Base-by-base conservation (phyloP, 2,888 invertebrate genomes). In the Scaptomyza reducta region DNA sequence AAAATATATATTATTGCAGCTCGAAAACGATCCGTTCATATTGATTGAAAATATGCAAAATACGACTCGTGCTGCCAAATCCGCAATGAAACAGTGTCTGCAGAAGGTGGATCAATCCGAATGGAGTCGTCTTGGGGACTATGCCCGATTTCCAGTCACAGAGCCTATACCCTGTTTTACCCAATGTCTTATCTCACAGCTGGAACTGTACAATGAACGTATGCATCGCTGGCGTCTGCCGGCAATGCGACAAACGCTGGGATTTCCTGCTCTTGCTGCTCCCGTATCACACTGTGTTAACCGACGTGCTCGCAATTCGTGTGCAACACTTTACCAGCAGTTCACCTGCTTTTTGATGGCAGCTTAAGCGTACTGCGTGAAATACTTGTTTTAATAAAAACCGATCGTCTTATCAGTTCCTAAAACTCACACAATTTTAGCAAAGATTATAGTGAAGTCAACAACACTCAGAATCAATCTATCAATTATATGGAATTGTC, bases 161-260 rank as follows among this genome's bases (percentile, higher is more conserved):
- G 90, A 90, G 47, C 90, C 90, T 1, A 89, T 90, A 45, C 89
- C 90, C 1, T 90, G 90, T 25, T 90, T 77, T 42, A 86, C 90
- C 0, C 80, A 82, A 31, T 90, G 90, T 50, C 84, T 90, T 65
- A 64, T 84, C 18, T 69, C 79, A 14, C 76, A 78, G n/a, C 41
- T 90, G 68, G 63, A 81, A 10, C 71, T 90, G 0, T 90, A 84
- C 27, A 78, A 86, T 44, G 75, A 85, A 25, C 80, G 71, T 11
- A 74, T 77, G 1, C 82, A 64, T 0, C 82, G 79, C 54, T 90
- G 90, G 90, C 79, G 82, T 53, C 33, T 83, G 13, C 64, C 63
- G 5, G 77, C 53, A 13, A 81, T 90, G 82, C 70, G 68, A 0
- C 68, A 74, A 5, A 38, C 65, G 4, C 59, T 90, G 45, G 89